Conservation (phyloP, 2,888 invertebrate species). For the Drosophila quinaria region DNA sequence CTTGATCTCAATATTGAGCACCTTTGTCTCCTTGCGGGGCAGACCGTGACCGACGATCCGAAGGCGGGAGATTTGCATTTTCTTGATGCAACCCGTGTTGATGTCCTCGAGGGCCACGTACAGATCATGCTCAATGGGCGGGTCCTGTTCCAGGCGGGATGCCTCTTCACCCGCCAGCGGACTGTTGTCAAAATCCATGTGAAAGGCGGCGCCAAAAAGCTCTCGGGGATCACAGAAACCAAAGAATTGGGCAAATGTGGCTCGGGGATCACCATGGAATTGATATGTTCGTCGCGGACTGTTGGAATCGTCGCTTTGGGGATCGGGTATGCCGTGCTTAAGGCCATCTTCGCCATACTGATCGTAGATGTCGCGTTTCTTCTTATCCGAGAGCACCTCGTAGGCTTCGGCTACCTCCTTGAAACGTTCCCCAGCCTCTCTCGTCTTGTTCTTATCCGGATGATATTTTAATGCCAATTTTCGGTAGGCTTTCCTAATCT, state of each 20-base stretch:
- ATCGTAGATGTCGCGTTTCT: constrained; percentile 97
- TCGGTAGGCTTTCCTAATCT: constrained; percentile 98
- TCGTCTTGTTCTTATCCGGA: constrained; percentile 98
- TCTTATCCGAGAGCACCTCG: constrained; percentile 97
- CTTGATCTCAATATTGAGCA: constrained; percentile 96
- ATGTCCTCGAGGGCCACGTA: constrained; percentile 97
- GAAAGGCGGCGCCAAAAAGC: constrained; percentile 93
- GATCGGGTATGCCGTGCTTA: constrained; percentile 89
- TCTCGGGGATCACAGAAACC: constrained; percentile 93
- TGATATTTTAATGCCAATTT: constrained; percentile 98
- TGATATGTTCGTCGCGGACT: constrained; percentile 87
- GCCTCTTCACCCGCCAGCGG: not conserved
- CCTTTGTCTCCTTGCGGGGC: constrained; percentile 95
- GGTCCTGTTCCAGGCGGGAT: constrained; percentile 92
- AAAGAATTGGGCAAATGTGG: constrained; percentile 99
- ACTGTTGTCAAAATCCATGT: constrained; percentile 90
- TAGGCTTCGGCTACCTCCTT: constrained; percentile 99
- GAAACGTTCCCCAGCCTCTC: constrained; percentile 97
- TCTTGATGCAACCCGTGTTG: constrained; percentile 96
- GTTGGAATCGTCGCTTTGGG: constrained; percentile 87
- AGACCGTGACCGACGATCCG: constrained; percentile 90
- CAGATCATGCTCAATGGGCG: constrained; percentile 95
- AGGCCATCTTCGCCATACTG: constrained; percentile 96
- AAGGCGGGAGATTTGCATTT: constrained; percentile 98
- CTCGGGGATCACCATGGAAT: constrained; percentile 97